Base-by-base conservation (phyloP, 2,113 vertebrate genomes). In the Chiloscyllium plagiosum region DNA sequence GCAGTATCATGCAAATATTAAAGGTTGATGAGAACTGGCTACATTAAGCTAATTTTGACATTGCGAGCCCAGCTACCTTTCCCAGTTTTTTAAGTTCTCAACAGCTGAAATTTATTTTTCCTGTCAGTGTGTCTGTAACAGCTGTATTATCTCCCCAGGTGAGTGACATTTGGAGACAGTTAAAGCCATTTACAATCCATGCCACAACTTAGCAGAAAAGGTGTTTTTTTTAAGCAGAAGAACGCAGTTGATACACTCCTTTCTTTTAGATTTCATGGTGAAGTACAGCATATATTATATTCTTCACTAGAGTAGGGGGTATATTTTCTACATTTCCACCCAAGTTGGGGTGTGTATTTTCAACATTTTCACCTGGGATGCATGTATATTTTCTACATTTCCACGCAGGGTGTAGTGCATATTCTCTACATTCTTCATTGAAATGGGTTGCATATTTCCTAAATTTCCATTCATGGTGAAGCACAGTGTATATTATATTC, bases 1-100 rank as follows among this genome's bases (percentile, higher is more conserved):
- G 47, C 52, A 95, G 68, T 72, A 47, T 95, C 47, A 19, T 19
- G 69, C 17, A 95, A 95, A 72, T 61, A 19, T 90, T 29, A 70
- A 70, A 72, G 29, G 4, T 47, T 52, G 69, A 50, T 42, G 76
- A 95, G n/a, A 47, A 29, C 52, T 52, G 47, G 37, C 69, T 52
- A 66, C 47, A 52, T 70, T 72, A 52, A 52, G 69, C 69, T 95
- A 95, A 95, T 95, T 47, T 72, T 76, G 47, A 69, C 94, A 95
- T 70, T 93, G 61, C 65, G 37, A 93, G 61, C 33, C n/a, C 61
- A 66, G 89, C n/a, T 37, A 72, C 52, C 94, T 95, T 95, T 72
- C 69, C 37, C 42, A 68, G 68, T 68, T 68, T 93, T 37, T 93
- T 61, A 29, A 33, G 37, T 92, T 68, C 61, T 93, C 89, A 66